Percentiles rank a stretch among this genome's conserved stretches.
Conservation (phyloP, 1,140 invertebrate species). For the Centruroides sculpturatus region DNA sequence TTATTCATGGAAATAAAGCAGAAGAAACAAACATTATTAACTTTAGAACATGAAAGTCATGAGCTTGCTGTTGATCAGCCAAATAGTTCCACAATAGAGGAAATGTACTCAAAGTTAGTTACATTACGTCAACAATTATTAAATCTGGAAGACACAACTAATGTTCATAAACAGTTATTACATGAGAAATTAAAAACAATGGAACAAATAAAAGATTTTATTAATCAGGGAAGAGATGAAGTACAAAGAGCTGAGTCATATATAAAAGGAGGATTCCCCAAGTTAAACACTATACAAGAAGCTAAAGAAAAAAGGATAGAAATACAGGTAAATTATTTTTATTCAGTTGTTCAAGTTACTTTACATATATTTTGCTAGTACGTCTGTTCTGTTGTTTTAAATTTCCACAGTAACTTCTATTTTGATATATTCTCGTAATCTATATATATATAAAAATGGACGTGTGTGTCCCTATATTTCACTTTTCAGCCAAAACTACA, state of each 20-base stretch:
- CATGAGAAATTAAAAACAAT: conserved; percentile 15
- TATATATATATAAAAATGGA: no score
- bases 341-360: neutral
- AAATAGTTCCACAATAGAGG: conserved; percentile 10
- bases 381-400: no score
- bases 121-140: conserved; percentile 33
- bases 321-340: conserved; percentile 23
- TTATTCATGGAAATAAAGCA: conserved; percentile 9
- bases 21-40: conserved; percentile 37
- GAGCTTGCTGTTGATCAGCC: conserved; percentile 41
- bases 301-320: conserved; percentile 52
- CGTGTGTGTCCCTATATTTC: no score
- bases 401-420: no score
- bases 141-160: conserved; percentile 43
- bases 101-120: conserved; percentile 9
- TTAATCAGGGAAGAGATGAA: conserved; percentile 58
- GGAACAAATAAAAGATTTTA: conserved; percentile 50
- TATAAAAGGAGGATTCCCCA: conserved; percentile 44
- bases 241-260: conserved; percentile 71
- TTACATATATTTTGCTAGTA: no score
- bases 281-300: conserved; percentile 52
- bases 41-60: conserved; percentile 56
- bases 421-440: no score
- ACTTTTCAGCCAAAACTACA: no score
- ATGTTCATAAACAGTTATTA: conserved; percentile 38